phyloP scores from a whole-genome alignment of 2,888 invertebrate genomes.

The Dione vanillae region DNA sequence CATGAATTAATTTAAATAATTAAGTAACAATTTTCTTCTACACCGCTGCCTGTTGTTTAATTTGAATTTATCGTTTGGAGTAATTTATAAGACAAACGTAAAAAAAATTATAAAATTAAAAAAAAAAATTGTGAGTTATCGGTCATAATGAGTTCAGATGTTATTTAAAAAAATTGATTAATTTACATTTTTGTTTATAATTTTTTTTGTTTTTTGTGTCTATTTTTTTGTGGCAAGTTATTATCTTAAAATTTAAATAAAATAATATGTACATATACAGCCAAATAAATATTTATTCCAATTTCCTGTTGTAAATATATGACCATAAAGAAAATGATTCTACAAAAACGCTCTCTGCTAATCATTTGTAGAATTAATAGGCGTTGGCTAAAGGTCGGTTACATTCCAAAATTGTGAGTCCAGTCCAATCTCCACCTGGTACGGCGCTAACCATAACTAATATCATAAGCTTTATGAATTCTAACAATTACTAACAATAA shows the following conservation, averaged over 20 bases:
- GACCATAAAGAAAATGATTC: no score
- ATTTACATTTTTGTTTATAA: no score
- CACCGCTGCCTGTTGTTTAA: conserved; percentile 41
- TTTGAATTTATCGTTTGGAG: conserved; percentile 44
- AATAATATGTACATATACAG: no score
- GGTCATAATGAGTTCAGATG: no score
- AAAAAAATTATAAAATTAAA: no score
- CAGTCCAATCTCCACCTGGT: conserved; percentile 64
- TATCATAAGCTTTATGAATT: conserved; percentile 31
- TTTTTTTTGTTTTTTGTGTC: no score
- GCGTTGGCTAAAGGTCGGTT: conserved; percentile 73
- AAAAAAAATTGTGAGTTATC: no score
- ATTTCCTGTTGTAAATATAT: no score
- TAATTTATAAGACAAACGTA: conserved; percentile 37
- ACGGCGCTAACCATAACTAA: conserved; percentile 55
- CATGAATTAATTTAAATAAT: conserved; percentile 58
- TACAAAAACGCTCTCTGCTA: conserved; percentile 46
- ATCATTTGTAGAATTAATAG: conserved; percentile 51
- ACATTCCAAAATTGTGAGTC: conserved; percentile 80
- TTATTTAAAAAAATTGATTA: no score
- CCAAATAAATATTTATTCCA: no score
- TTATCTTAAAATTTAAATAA: no score
- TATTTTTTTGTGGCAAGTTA: no score
- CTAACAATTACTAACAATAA: conserved; percentile 13
- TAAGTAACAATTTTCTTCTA: conserved; percentile 58